phyloP scores from a whole-genome alignment of 2,888 invertebrate species.

The Oithona nana region DNA sequence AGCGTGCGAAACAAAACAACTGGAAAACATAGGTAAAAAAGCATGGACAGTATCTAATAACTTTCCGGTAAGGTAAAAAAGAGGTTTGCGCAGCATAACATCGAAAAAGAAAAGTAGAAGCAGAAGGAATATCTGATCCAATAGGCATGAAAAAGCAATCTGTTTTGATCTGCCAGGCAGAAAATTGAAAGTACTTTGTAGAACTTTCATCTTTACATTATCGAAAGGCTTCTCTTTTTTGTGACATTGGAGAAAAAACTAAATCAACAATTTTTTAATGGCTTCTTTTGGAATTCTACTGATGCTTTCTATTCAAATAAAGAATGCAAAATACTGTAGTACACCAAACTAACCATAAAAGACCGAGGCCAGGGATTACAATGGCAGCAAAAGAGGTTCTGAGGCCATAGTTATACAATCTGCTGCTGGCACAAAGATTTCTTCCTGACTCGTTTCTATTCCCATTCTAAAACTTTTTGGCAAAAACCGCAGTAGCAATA shows the following conservation, averaged over 20 bases:
- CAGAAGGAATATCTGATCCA: background rate
- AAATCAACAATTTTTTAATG: background rate
- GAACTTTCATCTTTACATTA: background rate
- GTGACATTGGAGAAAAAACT: background rate
- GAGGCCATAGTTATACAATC: too few relatives aligned
- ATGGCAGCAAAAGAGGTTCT: too few relatives aligned
- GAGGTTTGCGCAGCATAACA: background rate
- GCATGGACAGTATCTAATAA: background rate
- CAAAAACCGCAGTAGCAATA: too few relatives aligned
- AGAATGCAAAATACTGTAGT: too few relatives aligned
- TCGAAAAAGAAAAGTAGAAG: background rate
- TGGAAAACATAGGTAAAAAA: background rate
- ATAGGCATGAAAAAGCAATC: background rate
- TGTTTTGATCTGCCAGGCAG: background rate
- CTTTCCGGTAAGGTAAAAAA: too few relatives aligned
- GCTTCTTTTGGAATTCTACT: too few relatives aligned
- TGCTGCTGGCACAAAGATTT: too few relatives aligned
- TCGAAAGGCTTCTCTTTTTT: background rate
- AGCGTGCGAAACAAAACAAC: background rate
- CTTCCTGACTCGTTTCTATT: too few relatives aligned
- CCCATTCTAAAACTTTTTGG: too few relatives aligned
- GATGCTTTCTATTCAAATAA: too few relatives aligned
- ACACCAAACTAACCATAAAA: too few relatives aligned
- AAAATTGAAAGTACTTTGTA: background rate
- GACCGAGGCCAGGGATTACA: too few relatives aligned